These are phyloP conservation scores for Oegoconia quadripuncta DNA, from an alignment of 2,888 invertebrate genomes.

Conservation along the genomic window DNA sequence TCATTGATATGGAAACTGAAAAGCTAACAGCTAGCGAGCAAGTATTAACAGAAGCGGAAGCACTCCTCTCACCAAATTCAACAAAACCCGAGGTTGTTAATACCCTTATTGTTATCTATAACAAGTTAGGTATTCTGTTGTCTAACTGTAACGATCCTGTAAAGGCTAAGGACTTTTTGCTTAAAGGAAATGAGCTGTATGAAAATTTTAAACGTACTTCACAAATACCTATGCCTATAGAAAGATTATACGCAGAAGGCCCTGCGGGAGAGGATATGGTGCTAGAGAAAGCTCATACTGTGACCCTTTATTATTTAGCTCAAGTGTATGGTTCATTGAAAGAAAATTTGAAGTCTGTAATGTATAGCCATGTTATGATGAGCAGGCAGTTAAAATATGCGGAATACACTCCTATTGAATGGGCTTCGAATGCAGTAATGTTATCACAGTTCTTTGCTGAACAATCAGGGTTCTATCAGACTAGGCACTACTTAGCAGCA, in stretches of 20 bases:
- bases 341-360: conserved; percentile 87
- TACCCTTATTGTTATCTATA: conserved; percentile 83
- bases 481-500: conserved; percentile 91
- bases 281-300: conserved; percentile 88
- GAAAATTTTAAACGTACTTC: conserved; percentile 80
- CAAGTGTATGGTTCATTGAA: conserved; percentile 89
- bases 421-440: conserved; percentile 94
- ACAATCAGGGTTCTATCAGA: conserved; percentile 85
- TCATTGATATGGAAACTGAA: conserved; percentile 89
- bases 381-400: conserved; percentile 87
- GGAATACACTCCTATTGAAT: conserved; percentile 91
- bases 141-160: conserved; percentile 83
- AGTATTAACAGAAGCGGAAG: conserved; percentile 82
- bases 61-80: conserved; percentile 74
- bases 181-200: conserved; percentile 83
- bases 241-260: conserved; percentile 68
- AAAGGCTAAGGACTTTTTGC: conserved; percentile 83
- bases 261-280: conserved; percentile 74
- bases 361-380: conserved; percentile 92
- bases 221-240: conserved; percentile 76
- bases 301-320: conserved; percentile 92
- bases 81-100: conserved; percentile 81
- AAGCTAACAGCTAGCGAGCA: conserved; percentile 86
- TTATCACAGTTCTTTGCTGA: conserved; percentile 94
- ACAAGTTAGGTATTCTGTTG: conserved; percentile 91